Conservation (phyloP, 2,113 vertebrate species). For the Potamarius usumacintae region DNA sequence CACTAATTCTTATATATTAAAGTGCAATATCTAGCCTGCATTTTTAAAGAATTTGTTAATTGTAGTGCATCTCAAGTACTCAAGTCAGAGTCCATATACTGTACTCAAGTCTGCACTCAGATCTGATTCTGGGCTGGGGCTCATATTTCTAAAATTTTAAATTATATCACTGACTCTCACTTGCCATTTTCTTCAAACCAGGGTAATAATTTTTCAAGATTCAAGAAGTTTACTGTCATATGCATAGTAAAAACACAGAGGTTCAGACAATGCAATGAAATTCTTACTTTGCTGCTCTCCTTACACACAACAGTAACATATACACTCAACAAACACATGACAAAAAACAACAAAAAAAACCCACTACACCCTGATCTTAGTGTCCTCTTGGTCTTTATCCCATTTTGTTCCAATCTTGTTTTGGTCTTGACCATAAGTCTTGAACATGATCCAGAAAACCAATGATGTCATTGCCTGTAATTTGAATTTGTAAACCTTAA, state of each 20-base stretch:
- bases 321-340: too few relatives aligned
- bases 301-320: too few relatives aligned
- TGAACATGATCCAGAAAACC: neutral
- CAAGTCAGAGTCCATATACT: neutral
- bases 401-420: neutral
- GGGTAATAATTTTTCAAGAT: neutral
- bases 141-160: neutral
- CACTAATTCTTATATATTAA: neutral
- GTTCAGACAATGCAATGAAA: too few relatives aligned
- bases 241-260: too few relatives aligned
- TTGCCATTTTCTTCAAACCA: neutral
- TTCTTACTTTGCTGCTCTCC: too few relatives aligned
- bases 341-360: too few relatives aligned
- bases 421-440: neutral
- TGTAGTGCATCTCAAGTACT: neutral
- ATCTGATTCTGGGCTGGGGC: neutral
- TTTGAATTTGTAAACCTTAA: neutral
- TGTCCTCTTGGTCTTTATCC: neutral
- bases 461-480: neutral
- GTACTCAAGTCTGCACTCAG: neutral
- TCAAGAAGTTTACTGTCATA: too few relatives aligned
- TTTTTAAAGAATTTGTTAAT: neutral
- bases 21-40: neutral
- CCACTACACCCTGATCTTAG: neutral
- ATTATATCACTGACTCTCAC: neutral